Evolutionary conservation across 1,140 invertebrate genomes (phyloP).

Genomic region (Stegodyphus mimosarum): DNA sequence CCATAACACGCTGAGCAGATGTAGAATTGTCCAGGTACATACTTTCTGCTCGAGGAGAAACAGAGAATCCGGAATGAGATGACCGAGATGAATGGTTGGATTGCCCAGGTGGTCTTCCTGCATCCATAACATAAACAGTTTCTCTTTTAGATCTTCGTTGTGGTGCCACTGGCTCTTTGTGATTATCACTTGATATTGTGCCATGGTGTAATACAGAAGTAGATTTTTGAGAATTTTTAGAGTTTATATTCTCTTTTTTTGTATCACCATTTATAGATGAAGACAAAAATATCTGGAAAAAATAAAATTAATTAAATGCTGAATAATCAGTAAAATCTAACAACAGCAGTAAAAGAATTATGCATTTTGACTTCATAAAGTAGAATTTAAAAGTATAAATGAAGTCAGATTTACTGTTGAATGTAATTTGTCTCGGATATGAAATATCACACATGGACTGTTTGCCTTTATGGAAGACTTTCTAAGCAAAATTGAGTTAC

Average conservation of each 20-base stretch:
- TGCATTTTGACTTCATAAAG: no score
- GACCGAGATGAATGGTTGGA: conserved; percentile 5
- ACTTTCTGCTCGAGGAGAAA: conserved; percentile 30
- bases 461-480: no score
- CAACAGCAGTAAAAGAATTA: no score
- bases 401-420: no score
- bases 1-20: conserved; percentile 53
- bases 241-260: conserved; percentile 20
- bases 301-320: not conserved
- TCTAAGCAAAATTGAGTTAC: no score
- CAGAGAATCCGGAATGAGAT: conserved; percentile 15
- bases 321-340: not conserved
- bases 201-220: conserved; percentile 5
- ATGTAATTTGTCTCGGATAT: no score
- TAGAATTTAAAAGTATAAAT: no score
- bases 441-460: no score
- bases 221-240: conserved; percentile 14
- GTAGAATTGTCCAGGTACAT: conserved; percentile 45
- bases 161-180: conserved; percentile 44
- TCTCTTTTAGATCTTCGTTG: conserved; percentile 52
- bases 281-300: conserved; percentile 37
- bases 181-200: conserved; percentile 23
- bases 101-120: conserved; percentile 35
- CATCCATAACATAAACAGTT: conserved; percentile 49
- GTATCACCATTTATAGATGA: conserved; percentile 33